A percentile compares a stretch with the other conserved stretches of the same genome.
Evolutionary conservation across 2,113 vertebrate species (phyloP).

Genomic region (Protobothrops mucrosquamatus): DNA sequence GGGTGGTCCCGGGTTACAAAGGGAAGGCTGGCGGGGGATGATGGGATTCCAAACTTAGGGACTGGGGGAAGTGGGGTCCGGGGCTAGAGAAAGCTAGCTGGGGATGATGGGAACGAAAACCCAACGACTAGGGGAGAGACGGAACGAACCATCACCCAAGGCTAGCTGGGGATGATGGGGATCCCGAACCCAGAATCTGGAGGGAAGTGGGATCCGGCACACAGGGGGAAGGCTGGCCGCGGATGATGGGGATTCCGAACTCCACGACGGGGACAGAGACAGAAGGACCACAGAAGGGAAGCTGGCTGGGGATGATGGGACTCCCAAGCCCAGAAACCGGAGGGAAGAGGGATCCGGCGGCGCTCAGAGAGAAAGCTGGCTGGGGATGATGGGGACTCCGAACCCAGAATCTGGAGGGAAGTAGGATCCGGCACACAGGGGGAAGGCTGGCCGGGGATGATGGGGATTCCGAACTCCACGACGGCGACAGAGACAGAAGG

Average conservation of each 20-base stretch:
- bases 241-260: background rate
- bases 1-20: background rate
- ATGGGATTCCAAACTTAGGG: background rate
- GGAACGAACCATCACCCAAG: rapidly evolving
- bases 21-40: background rate
- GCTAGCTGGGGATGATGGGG: background rate
- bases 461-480: background rate
- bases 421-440: no score
- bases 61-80: background rate
- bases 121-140: background rate
- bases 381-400: background rate
- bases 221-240: background rate
- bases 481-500: no score
- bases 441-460: background rate
- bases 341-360: background rate
- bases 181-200: background rate
- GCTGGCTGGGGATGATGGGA: background rate
- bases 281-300: background rate
- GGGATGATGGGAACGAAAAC: background rate
- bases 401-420: background rate
- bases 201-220: background rate
- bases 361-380: background rate
- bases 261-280: no score
- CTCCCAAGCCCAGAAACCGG: background rate
- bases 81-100: background rate